Conservation (phyloP, 2,888 invertebrate genomes). For the Bursaphelenchus okinawaensis region DNA sequence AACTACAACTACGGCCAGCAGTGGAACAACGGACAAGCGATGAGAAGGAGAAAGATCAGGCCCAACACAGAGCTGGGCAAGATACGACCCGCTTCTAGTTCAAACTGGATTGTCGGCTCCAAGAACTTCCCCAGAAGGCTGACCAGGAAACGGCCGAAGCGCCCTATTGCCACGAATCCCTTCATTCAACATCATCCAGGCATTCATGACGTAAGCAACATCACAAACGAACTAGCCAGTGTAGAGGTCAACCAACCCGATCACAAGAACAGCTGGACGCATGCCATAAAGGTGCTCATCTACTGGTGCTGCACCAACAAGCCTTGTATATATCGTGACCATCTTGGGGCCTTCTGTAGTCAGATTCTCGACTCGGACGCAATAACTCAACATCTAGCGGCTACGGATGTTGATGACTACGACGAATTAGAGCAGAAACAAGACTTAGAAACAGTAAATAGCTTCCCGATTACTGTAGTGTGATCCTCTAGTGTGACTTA, state of each 20-base stretch:
- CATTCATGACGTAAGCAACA: not conserved
- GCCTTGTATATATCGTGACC: conserved; percentile 8
- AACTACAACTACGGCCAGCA: not conserved
- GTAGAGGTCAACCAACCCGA: not conserved
- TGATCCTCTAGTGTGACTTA: too few species aligned
- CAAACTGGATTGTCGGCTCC: not conserved
- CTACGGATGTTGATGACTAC: not conserved
- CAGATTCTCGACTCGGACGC: conserved; percentile 2
- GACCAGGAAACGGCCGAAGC: conserved; percentile 2
- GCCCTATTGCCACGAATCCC: not conserved
- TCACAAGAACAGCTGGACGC: not conserved
- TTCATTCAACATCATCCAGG: not conserved
- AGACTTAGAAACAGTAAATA: not conserved
- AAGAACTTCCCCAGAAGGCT: not conserved
- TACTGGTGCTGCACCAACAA: conserved; percentile 10
- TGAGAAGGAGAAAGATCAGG: not conserved
- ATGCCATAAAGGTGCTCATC: conserved; percentile 5
- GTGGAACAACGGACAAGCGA: not conserved
- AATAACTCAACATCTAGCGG: not conserved
- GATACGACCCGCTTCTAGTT: not conserved
- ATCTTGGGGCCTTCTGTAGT: conserved; percentile 3
- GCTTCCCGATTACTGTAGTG: not conserved
- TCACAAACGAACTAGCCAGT: not conserved
- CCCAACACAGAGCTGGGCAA: not conserved
- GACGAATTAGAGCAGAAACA: not conserved